These are phyloP conservation scores for Eupelmus urozonus DNA, from an alignment of 2,888 invertebrate genomes.

Conservation along the genomic window DNA sequence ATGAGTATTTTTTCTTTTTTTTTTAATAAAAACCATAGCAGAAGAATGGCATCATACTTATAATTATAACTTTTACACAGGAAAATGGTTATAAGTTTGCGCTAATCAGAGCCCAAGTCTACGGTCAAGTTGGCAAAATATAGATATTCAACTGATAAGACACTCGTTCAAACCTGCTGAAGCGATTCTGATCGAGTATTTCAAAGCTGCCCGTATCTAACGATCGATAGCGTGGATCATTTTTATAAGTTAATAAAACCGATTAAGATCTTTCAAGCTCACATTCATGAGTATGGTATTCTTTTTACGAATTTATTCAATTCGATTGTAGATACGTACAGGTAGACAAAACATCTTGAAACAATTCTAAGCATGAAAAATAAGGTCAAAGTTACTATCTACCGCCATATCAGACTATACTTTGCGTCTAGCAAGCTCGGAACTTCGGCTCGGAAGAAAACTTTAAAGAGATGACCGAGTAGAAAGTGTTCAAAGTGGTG, in stretches of 20 bases:
- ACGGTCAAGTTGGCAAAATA: conserved; percentile 17
- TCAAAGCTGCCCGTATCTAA: background rate
- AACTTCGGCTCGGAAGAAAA: conserved; percentile 42
- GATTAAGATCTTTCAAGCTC: background rate
- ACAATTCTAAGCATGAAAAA: conserved; percentile 6
- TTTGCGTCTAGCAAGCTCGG: conserved; percentile 9
- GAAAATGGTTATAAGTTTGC: background rate
- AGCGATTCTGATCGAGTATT: background rate
- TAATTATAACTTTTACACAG: conserved; percentile 17
- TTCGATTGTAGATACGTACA: background rate
- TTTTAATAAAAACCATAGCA: conserved; percentile 31
- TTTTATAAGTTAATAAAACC: background rate
- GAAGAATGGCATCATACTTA: conserved; percentile 11
- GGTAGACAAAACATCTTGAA: background rate
- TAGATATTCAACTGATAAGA: conserved; percentile 25
- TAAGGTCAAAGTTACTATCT: conserved; percentile 40
- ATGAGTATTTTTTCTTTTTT: conserved; percentile 7
- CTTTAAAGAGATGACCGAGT: conserved; percentile 38
- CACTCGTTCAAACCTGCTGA: background rate
- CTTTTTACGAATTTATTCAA: background rate
- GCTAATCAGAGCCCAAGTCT: background rate
- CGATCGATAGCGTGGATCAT: background rate
- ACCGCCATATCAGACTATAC: conserved; percentile 4
- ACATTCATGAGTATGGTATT: background rate
- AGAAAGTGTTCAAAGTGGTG: conserved; percentile 27